Evolutionary conservation across 1,140 invertebrate species (phyloP), one percentile per base, ranked within the genome.

Genomic region (Holcopasites calliopsidis): DNA sequence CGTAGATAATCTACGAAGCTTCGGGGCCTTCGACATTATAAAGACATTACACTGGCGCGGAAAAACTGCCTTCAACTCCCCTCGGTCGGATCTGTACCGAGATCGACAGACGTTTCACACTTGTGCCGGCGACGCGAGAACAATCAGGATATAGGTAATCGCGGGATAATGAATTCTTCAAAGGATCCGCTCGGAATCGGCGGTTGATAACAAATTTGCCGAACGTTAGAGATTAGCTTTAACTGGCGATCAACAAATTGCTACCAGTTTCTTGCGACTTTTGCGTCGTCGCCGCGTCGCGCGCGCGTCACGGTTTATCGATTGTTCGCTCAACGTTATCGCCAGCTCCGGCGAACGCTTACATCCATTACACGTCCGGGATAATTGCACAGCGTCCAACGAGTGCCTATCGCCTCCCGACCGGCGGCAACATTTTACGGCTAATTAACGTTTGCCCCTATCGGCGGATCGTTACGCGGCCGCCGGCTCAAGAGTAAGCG

Each of bases 381-480:
- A 66, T 81, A 81, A 81, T 81, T 81, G 79, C 79, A 74, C 61
- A 55, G 42, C 40, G 5, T 64, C 42, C 60, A 75, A 68, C 69
- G 70, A 28, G 40, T 60, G 50, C 60, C 65, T 54, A 55, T 71
- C 65, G 44, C 16, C 3, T 42, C n/a, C 7, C 16, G 6, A 55
- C n/a, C 31, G 73, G 72, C 52, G 23, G 77, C 47, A 61, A 64
- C 72, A 69, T 80, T 80, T 80, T 80, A 72, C 75, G 62, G 64
- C 38, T 80, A 82, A 83, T 83, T 83, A 82, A 82, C 76, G 80
- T 82, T 82, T 61, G 72, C 69, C 76, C 74, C 80, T 76, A 82
- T 82, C 80, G 65, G 49, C 21, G 57, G 49, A 77, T 77, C 54
- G 58, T 77, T 78, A 64, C 80, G 26, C 57, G 57, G 40, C 50